Conservation (phyloP, 2,113 vertebrate genomes). For the Cygnus atratus region DNA sequence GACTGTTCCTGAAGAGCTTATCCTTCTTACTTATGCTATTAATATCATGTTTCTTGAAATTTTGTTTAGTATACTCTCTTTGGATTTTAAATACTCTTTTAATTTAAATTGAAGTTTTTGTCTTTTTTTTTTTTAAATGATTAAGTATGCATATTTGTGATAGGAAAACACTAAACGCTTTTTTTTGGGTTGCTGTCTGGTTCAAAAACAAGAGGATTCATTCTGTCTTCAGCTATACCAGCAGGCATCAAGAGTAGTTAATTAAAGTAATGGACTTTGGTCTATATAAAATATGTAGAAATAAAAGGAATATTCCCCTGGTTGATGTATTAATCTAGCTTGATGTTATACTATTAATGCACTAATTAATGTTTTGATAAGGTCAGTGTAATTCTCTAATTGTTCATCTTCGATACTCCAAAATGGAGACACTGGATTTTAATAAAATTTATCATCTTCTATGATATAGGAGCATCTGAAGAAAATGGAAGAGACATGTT, state of each 20-base stretch:
- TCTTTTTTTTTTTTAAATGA: neutral
- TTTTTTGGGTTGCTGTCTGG: neutral
- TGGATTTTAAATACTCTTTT: neutral
- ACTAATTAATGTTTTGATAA: neutral
- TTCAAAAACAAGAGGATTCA: neutral
- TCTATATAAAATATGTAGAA: neutral
- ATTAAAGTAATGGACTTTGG: neutral
- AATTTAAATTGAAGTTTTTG: neutral
- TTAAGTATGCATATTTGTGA: neutral
- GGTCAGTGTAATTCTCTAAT: neutral
- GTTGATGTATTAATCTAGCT: neutral
- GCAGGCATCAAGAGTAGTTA: neutral
- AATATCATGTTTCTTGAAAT: neutral
- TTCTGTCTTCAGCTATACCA: neutral
- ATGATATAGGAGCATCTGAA: neutral
- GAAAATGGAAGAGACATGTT: neutral
- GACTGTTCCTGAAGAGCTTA: neutral
- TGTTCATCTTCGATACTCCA: neutral
- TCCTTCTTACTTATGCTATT: neutral
- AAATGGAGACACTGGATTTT: neutral
- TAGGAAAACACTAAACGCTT: neutral
- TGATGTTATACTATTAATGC: neutral
- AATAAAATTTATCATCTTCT: neutral
- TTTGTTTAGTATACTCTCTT: neutral
- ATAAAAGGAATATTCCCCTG: neutral